Conservation (phyloP, 2,888 invertebrate genomes). For the Cinara cedri region DNA sequence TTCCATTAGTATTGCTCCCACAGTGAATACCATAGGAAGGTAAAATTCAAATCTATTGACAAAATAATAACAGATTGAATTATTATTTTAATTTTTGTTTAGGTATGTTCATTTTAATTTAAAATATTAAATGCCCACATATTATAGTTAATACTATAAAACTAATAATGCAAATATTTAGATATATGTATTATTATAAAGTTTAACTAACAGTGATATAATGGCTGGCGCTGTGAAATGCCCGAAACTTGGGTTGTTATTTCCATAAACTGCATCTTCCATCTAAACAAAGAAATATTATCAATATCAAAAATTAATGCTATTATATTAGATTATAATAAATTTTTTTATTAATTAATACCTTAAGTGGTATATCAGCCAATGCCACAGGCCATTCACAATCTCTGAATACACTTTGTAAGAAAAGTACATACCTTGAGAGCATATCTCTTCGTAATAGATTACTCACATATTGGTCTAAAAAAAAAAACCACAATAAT, state of each 20-base stretch:
- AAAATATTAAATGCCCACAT: too few species aligned
- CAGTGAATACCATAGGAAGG: slow-evolving; percentile 61
- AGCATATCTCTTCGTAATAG: slow-evolving; percentile 59
- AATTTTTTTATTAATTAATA: slow-evolving; percentile 13
- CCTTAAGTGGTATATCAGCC: slow-evolving; percentile 59
- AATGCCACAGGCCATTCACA: slow-evolving; percentile 59
- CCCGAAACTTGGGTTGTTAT: slow-evolving; percentile 59
- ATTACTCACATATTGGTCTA: slow-evolving; percentile 60
- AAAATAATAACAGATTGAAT: too few species aligned
- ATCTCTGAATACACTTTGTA: slow-evolving; percentile 58
- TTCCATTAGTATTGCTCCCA: slow-evolving; percentile 61
- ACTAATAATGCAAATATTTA: too few species aligned
- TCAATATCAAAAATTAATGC: neutral
- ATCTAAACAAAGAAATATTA: slow-evolving; percentile 56
- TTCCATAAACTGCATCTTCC: slow-evolving; percentile 60
- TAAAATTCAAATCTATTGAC: slow-evolving; percentile 61
- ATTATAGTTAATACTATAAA: too few species aligned
- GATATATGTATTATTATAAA: slow-evolving; percentile 5
- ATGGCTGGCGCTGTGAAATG: slow-evolving; percentile 60
- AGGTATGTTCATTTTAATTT: too few species aligned
- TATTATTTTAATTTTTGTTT: too few species aligned
- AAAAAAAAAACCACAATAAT: slow-evolving; percentile 58
- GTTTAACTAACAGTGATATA: slow-evolving; percentile 59
- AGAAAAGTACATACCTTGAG: slow-evolving; percentile 58
- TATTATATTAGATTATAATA: neutral